Base-by-base conservation (phyloP, 2,113 vertebrate species). In the Myiopsitta monachus region DNA sequence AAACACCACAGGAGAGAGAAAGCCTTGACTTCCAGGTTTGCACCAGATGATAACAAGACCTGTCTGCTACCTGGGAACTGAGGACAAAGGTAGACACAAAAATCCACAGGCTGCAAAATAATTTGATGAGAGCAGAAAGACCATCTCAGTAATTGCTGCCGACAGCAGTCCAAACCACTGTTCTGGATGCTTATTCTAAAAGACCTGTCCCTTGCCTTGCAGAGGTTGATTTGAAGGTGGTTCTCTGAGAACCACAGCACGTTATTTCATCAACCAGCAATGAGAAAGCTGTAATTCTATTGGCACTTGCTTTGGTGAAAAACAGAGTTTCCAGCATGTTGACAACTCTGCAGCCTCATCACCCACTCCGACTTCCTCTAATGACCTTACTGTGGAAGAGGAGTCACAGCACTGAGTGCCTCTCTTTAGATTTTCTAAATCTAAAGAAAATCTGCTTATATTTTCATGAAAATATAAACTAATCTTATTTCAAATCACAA, bases 341-440 rank as follows among this genome's bases (percentile, higher is more conserved):
- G 64, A 67, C 67, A 41, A 23, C 55, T 17, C 18, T 12, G 83
- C 70, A 85, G 57, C 70, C 57, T 36, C 79, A n/a, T 59, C 67
- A 39, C 17, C 16, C 24, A 44, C 39, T 28, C 18, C 21, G 23
- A 30, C 8, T 16, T 90, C 6, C 36, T 61, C 39, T 76, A 31
- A 61, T 1, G n/a, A 68, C 33, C 24, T 31, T 9, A 14, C 5
- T 1, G 1, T 1, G 3, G 22, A 61, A 47, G 36, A 59, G 44
- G 8, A 64, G 57, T 59, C 8, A 7, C 36, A 33, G 33, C 14
- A 36, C 33, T 36, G 33, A 59, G 33, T 36, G 14, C 57, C 33
- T 24, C 22, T 59, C 22, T 33, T 36, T 24, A 36, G 33, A 59
- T 59, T 59, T 59, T 36, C 33, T 36, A 36, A 59, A 59, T 59